Conservation (phyloP, 2,113 vertebrate species). For the Oncorhynchus mykiss region DNA sequence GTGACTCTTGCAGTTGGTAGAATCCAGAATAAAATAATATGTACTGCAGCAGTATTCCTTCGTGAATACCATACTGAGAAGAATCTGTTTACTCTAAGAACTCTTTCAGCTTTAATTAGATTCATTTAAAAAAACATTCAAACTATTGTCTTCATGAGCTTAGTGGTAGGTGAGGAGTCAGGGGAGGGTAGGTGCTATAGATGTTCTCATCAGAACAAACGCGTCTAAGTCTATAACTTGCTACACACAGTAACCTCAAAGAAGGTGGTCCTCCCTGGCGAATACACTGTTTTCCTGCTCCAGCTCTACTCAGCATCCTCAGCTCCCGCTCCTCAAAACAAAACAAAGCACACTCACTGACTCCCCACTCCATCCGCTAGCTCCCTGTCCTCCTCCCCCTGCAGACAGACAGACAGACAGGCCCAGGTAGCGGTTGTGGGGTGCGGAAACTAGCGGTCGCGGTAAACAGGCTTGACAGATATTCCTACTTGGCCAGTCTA, state of each 20-base stretch:
- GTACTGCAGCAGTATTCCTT: slow-evolving; percentile 13
- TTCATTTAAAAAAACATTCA: neutral
- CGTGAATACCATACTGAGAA: slow-evolving; percentile 22
- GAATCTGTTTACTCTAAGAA: slow-evolving; percentile 24
- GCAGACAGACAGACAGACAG: too few species aligned
- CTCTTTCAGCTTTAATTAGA: neutral
- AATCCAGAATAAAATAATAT: slow-evolving; percentile 10
- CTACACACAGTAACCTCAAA: slow-evolving; percentile 20
- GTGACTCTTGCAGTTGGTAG: too few species aligned
- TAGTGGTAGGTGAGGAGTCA: neutral
- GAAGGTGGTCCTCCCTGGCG: neutral
- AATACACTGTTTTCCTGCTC: slow-evolving; percentile 30
- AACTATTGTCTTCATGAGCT: slow-evolving; percentile 10
- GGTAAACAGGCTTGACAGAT: slow-evolving; percentile 70
- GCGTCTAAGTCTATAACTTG: slow-evolving; percentile 35
- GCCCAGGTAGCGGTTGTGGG: slow-evolving; percentile 22
- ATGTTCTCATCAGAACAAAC: slow-evolving; percentile 10
- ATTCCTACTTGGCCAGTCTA: slow-evolving; percentile 67
- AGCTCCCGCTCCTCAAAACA: slow-evolving; percentile 19
- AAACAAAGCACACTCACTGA: slow-evolving; percentile 6
- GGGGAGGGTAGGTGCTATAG: neutral
- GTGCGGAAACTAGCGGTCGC: slow-evolving; percentile 35
- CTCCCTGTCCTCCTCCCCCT: too few species aligned
- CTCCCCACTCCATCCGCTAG: slow-evolving; percentile 1
- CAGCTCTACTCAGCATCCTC: slow-evolving; percentile 33